Conservation (phyloP, 2,113 vertebrate genomes). For the Xiphophorus couchianus region DNA sequence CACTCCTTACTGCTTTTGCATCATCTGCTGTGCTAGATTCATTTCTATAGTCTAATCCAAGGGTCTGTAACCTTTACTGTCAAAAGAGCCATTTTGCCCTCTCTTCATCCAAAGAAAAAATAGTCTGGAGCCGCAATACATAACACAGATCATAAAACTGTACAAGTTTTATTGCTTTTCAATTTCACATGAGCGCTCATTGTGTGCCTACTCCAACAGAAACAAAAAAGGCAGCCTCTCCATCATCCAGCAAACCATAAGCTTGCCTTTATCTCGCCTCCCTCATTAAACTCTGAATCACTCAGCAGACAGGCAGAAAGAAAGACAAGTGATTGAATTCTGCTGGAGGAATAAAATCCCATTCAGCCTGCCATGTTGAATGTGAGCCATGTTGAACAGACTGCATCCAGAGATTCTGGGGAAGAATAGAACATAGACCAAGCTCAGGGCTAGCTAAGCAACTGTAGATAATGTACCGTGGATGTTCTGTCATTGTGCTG, state of each 20-base stretch:
- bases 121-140: no score
- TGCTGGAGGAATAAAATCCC: conserved; percentile 65
- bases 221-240: conserved; percentile 67
- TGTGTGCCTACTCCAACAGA: conserved; percentile 57
- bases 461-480: conserved; percentile 68
- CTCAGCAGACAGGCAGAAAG: conserved; percentile 55
- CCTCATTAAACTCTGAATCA: conserved; percentile 74
- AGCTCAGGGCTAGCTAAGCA: conserved; percentile 49
- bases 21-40: no score
- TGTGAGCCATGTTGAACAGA: conserved; percentile 66
- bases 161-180: no score
- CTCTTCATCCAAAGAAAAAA: no score
- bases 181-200: conserved; percentile 49
- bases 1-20: no score
- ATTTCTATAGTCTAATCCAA: no score
- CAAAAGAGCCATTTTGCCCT: no score
- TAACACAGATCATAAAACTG: no score
- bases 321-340: conserved; percentile 64
- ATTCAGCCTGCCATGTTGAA: conserved; percentile 69
- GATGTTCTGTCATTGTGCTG: conserved; percentile 52
- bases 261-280: conserved; percentile 65
- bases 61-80: no score
- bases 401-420: conserved; percentile 54
- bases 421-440: conserved; percentile 57
- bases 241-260: conserved; percentile 64